Base-by-base conservation (phyloP, 2,113 vertebrate species). In the Callipepla squamata region DNA sequence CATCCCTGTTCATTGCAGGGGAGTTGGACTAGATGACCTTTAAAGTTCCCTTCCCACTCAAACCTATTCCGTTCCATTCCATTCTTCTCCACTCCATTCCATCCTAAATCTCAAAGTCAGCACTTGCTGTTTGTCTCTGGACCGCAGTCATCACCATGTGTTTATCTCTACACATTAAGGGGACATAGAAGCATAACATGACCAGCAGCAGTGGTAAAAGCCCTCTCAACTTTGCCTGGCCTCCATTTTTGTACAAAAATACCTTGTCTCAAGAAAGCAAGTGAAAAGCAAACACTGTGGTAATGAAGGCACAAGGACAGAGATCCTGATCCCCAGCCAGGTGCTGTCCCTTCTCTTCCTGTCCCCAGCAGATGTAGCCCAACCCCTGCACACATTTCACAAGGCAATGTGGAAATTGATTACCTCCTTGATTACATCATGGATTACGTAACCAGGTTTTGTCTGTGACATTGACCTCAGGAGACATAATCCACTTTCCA, bases 241-340 rank as follows among this genome's bases (percentile, higher is more conserved):
- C 11, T 68, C 23, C n/a, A 13, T 4, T 36, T 69, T 50, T 50
- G 7, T 18, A 51, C n/a, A 50, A 36, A 38, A 26, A 28, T 7
- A 5, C 45, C 30, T 63, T 32, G 17, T 87, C 63, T 76, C 45
- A 23, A 89, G 36, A 4, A 55, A 45, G 40, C 73, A 25, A 5
- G 0, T 13, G 4, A 4, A 18, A 73, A 53, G 11, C 4, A 47
- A 82, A 57, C 0, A 28, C 11, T 42, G 42, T 16, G 32, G 21
- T 47, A 62, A 25, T 36, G 45, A 36, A 87, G 36, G 11, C 8
- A 6, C 7, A 45, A 40, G 20, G 45, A 57, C 61, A 58, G 30
- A 70, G 4, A 18, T 57, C 57, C 32, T 34, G 10, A 9, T 40
- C 8, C 20, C 23, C 34, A 89, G 26, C 30, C 63, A 50, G 59